Percentiles rank a stretch among this genome's conserved stretches.
Conservation (phyloP, 2,888 invertebrate genomes). For the Tipula helvola region DNA sequence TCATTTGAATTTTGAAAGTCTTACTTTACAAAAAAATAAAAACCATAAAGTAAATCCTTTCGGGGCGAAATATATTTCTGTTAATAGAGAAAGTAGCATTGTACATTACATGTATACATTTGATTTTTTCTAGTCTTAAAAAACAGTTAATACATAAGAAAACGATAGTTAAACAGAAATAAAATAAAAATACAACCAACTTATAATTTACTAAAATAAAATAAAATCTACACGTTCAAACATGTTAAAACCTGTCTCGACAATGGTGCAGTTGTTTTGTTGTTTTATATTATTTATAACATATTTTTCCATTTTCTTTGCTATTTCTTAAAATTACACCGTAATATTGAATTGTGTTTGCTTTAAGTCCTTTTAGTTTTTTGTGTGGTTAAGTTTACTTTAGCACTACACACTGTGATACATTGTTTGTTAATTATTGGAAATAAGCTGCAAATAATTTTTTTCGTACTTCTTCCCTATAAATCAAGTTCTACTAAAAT, state of each 20-base stretch:
- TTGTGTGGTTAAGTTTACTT: not conserved
- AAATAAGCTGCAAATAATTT: too few relatives aligned
- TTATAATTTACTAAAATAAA: not conserved
- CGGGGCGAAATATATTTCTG: not conserved
- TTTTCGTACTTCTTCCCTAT: too few relatives aligned
- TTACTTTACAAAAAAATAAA: not conserved
- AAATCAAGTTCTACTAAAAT: too few relatives aligned
- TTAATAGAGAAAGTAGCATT: not conserved
- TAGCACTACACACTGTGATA: too few relatives aligned
- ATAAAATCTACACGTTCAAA: not conserved
- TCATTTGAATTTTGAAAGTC: not conserved
- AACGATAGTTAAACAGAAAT: not conserved
- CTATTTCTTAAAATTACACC: not conserved
- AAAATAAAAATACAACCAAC: not conserved
- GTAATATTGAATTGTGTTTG: not conserved
- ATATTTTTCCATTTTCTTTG: not conserved
- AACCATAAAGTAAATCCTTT: not conserved
- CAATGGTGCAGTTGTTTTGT: not conserved
- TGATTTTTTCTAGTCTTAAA: not conserved
- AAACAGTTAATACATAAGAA: not conserved
- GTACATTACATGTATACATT: not conserved
- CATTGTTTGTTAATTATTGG: too few relatives aligned
- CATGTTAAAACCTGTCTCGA: conserved; percentile 4
- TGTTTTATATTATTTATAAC: not conserved
- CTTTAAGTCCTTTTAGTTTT: not conserved